Conservation (phyloP, 1,140 invertebrate species). For the Drosophila santomea region DNA sequence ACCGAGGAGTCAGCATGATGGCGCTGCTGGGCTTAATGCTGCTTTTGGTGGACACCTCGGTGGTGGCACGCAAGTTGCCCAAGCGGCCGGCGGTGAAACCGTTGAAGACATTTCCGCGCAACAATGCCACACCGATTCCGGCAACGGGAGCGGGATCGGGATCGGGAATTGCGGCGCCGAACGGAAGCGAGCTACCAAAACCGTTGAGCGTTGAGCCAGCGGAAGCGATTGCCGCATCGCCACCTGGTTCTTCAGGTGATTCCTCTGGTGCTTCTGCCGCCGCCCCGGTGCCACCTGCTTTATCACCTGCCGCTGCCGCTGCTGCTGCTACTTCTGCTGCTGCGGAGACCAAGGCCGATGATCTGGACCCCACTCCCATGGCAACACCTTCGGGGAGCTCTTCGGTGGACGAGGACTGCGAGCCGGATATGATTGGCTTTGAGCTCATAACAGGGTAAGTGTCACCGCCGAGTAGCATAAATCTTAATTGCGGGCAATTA, state of each 20-base stretch:
- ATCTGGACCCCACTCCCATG: slow-evolving; percentile 51
- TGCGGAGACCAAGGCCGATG: slow-evolving; percentile 52
- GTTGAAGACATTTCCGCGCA: slow-evolving; percentile 79
- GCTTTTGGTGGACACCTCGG: slow-evolving; percentile 60
- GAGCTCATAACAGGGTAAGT: slow-evolving; percentile 94
- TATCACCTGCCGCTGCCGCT: slow-evolving; percentile 1
- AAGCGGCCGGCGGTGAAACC: slow-evolving; percentile 81
- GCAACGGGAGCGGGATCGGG: slow-evolving; percentile 51
- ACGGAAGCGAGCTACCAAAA: slow-evolving; percentile 90
- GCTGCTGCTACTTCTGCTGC: not conserved
- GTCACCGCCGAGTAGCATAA: slow-evolving; percentile 34
- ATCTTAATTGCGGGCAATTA: slow-evolving; percentile 60
- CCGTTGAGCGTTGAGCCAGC: slow-evolving; percentile 88
- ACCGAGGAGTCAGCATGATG: slow-evolving; percentile 68
- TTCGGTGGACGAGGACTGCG: slow-evolving; percentile 88
- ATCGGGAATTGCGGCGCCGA: slow-evolving; percentile 68
- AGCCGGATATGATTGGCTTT: slow-evolving; percentile 95
- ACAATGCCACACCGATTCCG: slow-evolving; percentile 68
- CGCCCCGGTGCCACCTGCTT: slow-evolving; percentile 16
- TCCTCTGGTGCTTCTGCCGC: slow-evolving; percentile 13
- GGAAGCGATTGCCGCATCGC: slow-evolving; percentile 56
- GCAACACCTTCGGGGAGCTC: slow-evolving; percentile 57
- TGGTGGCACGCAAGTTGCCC: slow-evolving; percentile 67
- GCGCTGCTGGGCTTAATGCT: slow-evolving; percentile 47
- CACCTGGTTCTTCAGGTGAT: slow-evolving; percentile 24